Evolutionary conservation across 92 coral and sea anemone species (phyloP).

Genomic region (Galaxea fascicularis): DNA sequence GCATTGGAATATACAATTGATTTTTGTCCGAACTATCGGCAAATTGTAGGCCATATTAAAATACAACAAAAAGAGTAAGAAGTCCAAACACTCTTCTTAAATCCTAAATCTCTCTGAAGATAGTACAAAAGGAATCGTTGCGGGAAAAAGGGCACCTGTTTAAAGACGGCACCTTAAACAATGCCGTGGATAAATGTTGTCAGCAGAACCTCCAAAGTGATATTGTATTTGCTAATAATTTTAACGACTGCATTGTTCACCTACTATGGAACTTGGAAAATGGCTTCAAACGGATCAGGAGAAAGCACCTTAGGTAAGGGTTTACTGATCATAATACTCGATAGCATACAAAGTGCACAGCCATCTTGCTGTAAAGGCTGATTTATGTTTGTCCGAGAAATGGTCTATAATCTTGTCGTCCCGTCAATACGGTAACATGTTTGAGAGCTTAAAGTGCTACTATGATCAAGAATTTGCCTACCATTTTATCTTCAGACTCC

Average conservation of each 20-base stretch:
- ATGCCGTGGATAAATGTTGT: too few relatives aligned
- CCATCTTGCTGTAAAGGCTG: too few relatives aligned
- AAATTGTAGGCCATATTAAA: too few relatives aligned
- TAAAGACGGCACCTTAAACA: too few relatives aligned
- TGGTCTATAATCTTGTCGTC: too few relatives aligned
- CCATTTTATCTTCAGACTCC: too few relatives aligned
- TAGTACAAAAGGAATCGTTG: background rate
- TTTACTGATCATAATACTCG: too few relatives aligned
- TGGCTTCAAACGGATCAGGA: background rate
- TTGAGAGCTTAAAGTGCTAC: too few relatives aligned
- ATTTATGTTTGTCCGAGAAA: too few relatives aligned
- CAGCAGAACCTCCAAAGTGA: background rate
- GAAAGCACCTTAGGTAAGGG: background rate
- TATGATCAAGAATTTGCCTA: too few relatives aligned
- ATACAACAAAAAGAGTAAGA: background rate
- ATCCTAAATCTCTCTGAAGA: background rate
- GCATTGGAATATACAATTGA: background rate
- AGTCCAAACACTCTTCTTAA: background rate
- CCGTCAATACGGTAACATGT: too few relatives aligned
- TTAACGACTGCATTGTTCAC: background rate
- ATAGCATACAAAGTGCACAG: too few relatives aligned
- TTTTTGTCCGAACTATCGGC: background rate
- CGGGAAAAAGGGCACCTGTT: background rate
- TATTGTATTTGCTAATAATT: background rate
- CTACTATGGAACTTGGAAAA: conserved; percentile 1